A percentile compares a stretch with the other conserved stretches of the same genome.
Conservation (phyloP, 2,797 vertebrate species). For the Labroides dimidiatus region DNA sequence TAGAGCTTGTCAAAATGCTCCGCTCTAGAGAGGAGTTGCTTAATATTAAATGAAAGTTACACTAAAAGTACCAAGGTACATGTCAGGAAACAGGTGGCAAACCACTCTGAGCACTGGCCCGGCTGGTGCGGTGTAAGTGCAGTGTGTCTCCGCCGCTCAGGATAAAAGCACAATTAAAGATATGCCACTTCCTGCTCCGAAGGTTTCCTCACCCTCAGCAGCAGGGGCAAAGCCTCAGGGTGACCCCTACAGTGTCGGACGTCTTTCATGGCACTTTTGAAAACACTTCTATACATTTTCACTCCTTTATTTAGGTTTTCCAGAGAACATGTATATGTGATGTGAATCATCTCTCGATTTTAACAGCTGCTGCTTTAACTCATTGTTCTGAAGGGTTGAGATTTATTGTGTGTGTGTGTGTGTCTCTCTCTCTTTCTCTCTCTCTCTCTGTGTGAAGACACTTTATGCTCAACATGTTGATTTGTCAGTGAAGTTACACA, state of each 20-base stretch:
- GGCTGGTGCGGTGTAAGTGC: constrained; percentile 39
- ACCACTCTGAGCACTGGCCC: constrained; percentile 39
- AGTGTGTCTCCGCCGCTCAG: constrained; percentile 40
- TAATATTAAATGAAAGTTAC: constrained; percentile 80
- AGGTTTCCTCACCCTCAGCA: constrained; percentile 20
- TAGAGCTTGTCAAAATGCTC: constrained; percentile 62
- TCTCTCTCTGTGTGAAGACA: too few species aligned
- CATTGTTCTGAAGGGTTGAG: background rate
- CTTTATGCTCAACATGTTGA: background rate
- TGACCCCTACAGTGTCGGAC: constrained; percentile 48
- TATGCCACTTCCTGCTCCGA: constrained; percentile 42
- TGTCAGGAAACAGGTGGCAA: constrained; percentile 65
- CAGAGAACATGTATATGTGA: background rate
- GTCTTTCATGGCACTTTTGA: constrained; percentile 22
- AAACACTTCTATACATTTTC: constrained; percentile 6
- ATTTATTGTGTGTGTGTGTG: background rate
- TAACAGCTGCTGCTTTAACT: background rate
- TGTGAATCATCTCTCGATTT: constrained; percentile 22
- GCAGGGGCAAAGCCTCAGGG: constrained; percentile 18
- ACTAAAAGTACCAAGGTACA: constrained; percentile 63
- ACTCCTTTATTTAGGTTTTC: constrained; percentile 33
- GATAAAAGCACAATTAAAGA: constrained; percentile 60
- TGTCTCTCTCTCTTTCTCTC: too few species aligned
- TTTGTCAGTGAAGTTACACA: background rate
- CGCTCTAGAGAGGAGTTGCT: constrained; percentile 57